Conservation (phyloP, 53 echinoderm and acorn worm species). For the Henricia sp. region DNA sequence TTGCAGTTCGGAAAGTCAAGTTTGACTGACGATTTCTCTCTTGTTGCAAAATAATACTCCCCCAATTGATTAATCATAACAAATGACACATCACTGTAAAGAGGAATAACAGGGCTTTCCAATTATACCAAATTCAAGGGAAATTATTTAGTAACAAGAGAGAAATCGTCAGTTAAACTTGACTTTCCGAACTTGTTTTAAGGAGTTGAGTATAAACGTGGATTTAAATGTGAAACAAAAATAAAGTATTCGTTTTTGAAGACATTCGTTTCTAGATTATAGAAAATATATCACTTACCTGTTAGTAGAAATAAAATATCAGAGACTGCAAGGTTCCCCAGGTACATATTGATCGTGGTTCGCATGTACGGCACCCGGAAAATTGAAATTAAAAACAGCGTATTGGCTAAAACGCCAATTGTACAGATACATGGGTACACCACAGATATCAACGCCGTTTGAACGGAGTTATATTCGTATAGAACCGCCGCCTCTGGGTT, state of each 20-base stretch:
- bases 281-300: background rate
- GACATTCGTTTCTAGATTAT: background rate
- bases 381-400: slow-evolving; percentile 9
- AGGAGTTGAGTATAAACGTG: no score
- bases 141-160: no score
- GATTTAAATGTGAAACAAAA: background rate
- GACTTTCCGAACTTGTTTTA: no score
- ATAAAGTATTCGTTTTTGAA: background rate
- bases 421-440: slow-evolving; percentile 22
- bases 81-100: no score
- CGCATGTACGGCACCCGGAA: slow-evolving; percentile 27
- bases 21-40: no score
- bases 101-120: no score
- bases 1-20: no score
- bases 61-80: no score
- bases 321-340: slow-evolving; percentile 22
- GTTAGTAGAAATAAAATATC: slow-evolving; percentile 29
- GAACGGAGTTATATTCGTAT: slow-evolving; percentile 21
- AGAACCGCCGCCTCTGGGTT: background rate
- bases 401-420: slow-evolving; percentile 8
- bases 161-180: no score
- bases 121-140: no score
- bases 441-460: background rate
- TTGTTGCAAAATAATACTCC: no score
- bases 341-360: slow-evolving; percentile 12